Evolutionary conservation across 2,888 invertebrate species (phyloP).

Genomic region (Mystacides longicornis): DNA sequence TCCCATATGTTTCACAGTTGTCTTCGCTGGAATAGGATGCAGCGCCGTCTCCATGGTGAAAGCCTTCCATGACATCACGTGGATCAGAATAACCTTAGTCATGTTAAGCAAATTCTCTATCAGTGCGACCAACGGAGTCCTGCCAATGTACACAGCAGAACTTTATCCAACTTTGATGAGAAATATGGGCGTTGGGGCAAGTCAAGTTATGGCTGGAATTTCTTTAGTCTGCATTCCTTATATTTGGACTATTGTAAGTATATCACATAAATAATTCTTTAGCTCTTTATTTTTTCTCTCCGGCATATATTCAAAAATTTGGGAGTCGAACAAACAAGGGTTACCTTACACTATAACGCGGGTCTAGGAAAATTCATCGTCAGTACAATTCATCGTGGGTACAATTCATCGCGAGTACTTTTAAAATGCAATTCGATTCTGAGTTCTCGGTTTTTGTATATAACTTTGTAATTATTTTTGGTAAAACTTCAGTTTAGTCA

Average conservation of each 20-base stretch:
- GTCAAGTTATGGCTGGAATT: slow-evolving; percentile 68
- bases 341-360: too few species aligned
- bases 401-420: too few species aligned
- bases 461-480: too few species aligned
- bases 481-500: too few species aligned
- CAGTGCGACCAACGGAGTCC: slow-evolving; percentile 69
- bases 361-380: too few species aligned
- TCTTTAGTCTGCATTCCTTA: slow-evolving; percentile 73
- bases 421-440: too few species aligned
- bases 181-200: slow-evolving; percentile 65
- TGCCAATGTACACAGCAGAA: slow-evolving; percentile 70
- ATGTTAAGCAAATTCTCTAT: slow-evolving; percentile 77
- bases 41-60: slow-evolving; percentile 53
- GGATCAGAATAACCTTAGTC: slow-evolving; percentile 64
- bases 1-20: slow-evolving; percentile 61
- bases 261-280: too few species aligned
- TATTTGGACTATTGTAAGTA: slow-evolving; percentile 65
- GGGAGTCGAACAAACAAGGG: too few species aligned
- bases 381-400: too few species aligned
- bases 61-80: slow-evolving; percentile 48
- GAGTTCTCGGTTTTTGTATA: too few species aligned
- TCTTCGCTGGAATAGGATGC: slow-evolving; percentile 63
- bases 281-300: too few species aligned
- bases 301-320: too few species aligned
- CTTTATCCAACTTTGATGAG: slow-evolving; percentile 64